Evolutionary conservation across 2,797 vertebrate genomes (phyloP).

Genomic region (Pseudochromis fuscus): DNA sequence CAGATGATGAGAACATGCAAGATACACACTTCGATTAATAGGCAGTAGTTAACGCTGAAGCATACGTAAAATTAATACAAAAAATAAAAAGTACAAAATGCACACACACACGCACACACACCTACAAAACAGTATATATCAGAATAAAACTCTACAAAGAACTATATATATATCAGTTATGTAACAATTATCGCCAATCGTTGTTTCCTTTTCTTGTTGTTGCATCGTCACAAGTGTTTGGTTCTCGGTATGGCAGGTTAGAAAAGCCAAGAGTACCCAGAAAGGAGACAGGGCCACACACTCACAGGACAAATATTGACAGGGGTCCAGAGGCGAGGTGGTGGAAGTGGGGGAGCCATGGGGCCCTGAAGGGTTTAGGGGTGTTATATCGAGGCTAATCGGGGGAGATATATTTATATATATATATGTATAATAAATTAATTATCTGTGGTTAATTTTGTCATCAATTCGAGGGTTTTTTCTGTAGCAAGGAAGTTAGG

Average conservation of each 20-base stretch:
- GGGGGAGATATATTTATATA: conserved; percentile 56
- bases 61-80: conserved; percentile 87
- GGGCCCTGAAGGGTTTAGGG: conserved; percentile 77
- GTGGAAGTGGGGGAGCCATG: conserved; percentile 75
- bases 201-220: conserved; percentile 80
- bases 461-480: conserved; percentile 76
- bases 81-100: conserved; percentile 87
- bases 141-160: conserved; percentile 90
- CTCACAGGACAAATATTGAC: conserved; percentile 86
- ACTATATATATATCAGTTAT: conserved; percentile 84
- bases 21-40: conserved; percentile 84
- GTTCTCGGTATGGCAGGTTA: conserved; percentile 83
- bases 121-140: conserved; percentile 88
- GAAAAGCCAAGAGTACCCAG: conserved; percentile 86
- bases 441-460: conserved; percentile 78
- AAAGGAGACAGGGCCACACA: conserved; percentile 83
- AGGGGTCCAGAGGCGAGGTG: conserved; percentile 81
- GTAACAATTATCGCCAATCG: conserved; percentile 83
- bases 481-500: conserved; percentile 80
- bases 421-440: conserved; percentile 66
- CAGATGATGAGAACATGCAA: conserved; percentile 81
- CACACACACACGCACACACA: conserved; percentile 82
- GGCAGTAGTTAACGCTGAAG: conserved; percentile 88
- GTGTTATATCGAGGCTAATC: conserved; percentile 80
- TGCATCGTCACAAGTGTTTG: conserved; percentile 81